Evolutionary conservation across 37 sponge, comb jelly and placozoan genomes (phyloP).

Genomic region (Beroe ovata): DNA sequence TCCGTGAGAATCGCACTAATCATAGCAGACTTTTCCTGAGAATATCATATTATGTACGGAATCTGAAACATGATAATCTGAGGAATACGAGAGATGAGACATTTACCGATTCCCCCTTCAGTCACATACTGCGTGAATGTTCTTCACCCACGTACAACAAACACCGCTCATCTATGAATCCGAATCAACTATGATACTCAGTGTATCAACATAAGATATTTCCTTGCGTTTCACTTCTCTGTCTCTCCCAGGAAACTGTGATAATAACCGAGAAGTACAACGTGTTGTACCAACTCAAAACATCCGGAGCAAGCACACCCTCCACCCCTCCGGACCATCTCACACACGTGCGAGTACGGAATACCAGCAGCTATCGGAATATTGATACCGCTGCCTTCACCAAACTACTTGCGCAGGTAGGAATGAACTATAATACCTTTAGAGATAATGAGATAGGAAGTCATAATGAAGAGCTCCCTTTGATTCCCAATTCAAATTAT

Average conservation of each 20-base stretch:
- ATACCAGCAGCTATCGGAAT: conserved; percentile 26
- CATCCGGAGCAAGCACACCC: conserved; percentile 38
- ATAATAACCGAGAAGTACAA: conserved; percentile 56
- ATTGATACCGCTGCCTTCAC: conserved; percentile 54
- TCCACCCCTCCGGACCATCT: conserved; percentile 11
- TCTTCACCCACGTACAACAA: too few relatives aligned
- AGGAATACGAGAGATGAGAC: too few relatives aligned
- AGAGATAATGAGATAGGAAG: too few relatives aligned
- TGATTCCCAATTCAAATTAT: too few relatives aligned
- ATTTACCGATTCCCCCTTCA: too few relatives aligned
- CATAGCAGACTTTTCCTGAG: too few relatives aligned
- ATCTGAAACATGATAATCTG: too few relatives aligned
- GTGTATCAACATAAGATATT: not conserved
- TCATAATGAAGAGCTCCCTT: too few relatives aligned
- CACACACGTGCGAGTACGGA: conserved; percentile 28
- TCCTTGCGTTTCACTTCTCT: not conserved
- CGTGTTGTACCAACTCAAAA: conserved; percentile 51
- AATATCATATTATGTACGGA: too few relatives aligned
- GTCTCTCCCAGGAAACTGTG: conserved; percentile 32
- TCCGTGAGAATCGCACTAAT: too few relatives aligned
- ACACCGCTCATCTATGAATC: not conserved
- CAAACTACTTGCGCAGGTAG: conserved; percentile 60
- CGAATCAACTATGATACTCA: not conserved
- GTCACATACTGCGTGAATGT: too few relatives aligned
- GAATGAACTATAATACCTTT: too few relatives aligned